A percentile compares a stretch with the other conserved stretches of the same genome.
Conservation (phyloP, 2,113 vertebrate species). For the Syngnathus floridae region DNA sequence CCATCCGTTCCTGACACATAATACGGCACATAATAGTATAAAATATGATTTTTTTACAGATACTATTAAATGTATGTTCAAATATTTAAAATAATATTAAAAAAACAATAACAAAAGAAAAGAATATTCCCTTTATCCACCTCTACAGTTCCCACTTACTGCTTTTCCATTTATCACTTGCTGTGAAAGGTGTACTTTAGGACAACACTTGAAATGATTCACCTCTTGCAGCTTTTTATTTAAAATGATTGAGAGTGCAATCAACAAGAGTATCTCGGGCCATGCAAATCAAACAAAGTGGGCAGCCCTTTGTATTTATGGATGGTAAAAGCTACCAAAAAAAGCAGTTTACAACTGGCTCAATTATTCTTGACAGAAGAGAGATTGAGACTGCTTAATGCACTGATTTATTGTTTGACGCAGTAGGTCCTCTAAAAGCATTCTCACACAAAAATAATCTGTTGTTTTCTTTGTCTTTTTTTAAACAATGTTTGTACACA, state of each 20-base stretch:
- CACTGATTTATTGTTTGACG: constrained; percentile 22
- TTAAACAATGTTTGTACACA: neutral
- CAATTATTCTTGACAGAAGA: constrained; percentile 34
- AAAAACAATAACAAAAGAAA: neutral
- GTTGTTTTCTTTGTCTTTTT: neutral
- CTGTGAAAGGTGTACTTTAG: constrained; percentile 26
- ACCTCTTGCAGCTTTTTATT: constrained; percentile 44
- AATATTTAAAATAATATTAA: neutral
- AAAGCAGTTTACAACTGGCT: constrained; percentile 25
- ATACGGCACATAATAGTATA: too few species aligned
- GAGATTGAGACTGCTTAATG: constrained; percentile 9
- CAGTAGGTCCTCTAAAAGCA: constrained; percentile 1
- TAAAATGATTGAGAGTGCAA: constrained; percentile 34
- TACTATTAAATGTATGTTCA: neutral
- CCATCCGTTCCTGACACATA: too few species aligned
- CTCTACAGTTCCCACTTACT: neutral
- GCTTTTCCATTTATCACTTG: neutral
- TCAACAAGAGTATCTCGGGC: constrained; percentile 25
- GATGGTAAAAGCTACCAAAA: constrained; percentile 18
- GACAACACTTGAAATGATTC: constrained; percentile 41
- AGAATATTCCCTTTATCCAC: neutral
- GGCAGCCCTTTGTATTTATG: constrained; percentile 38
- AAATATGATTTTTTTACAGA: neutral
- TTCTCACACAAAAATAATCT: constrained; percentile 14
- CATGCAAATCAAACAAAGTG: constrained; percentile 36